These are phyloP conservation scores for Peromyscus californicus DNA, from an alignment of 2,113 vertebrate genomes.

Conservation along the genomic window DNA sequence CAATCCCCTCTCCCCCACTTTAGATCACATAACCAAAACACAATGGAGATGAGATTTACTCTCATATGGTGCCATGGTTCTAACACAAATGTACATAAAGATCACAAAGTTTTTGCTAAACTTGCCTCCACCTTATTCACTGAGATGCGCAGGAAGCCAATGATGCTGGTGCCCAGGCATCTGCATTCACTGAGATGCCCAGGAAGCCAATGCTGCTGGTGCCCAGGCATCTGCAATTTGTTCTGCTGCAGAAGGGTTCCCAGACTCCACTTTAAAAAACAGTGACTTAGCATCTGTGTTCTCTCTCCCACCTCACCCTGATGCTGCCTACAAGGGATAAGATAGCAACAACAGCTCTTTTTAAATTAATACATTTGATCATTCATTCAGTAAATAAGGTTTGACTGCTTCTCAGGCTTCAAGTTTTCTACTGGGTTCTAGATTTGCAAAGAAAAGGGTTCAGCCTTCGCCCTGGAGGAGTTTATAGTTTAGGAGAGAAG, in stretches of 20 bases:
- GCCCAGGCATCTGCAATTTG: neutral
- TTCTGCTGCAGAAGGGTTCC: neutral
- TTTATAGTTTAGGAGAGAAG: neutral
- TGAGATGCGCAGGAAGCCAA: neutral
- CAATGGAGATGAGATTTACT: accelerated
- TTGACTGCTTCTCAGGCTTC: neutral
- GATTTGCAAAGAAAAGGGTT: neutral
- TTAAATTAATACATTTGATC: constrained; percentile 1
- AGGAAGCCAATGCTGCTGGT: neutral
- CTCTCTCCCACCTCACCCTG: neutral
- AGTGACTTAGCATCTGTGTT: neutral
- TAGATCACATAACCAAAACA: neutral
- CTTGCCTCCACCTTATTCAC: neutral
- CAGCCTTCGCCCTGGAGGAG: neutral
- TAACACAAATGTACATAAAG: neutral
- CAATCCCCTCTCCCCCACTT: neutral
- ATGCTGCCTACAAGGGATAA: neutral
- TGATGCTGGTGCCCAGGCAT: neutral
- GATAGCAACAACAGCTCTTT: neutral
- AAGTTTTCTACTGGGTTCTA: neutral
- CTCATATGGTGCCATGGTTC: neutral
- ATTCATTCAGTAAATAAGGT: neutral
- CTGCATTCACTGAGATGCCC: neutral
- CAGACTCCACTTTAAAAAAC: neutral
- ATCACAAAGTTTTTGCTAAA: neutral